Base-by-base conservation (phyloP, 2,888 invertebrate species). In the Temnothorax unifasciatus region DNA sequence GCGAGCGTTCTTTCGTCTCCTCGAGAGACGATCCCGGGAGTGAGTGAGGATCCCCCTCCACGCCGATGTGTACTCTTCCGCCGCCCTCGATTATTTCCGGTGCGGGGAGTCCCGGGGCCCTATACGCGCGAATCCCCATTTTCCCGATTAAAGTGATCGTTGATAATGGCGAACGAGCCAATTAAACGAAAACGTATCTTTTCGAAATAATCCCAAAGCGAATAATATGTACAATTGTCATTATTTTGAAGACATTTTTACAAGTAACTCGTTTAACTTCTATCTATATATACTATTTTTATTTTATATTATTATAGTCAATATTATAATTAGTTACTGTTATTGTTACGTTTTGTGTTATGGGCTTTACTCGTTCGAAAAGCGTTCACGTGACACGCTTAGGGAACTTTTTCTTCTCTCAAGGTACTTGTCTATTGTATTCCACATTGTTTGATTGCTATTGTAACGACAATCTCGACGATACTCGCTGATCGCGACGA, bases 1-100 rank as follows among this genome's bases (percentile, higher is more conserved):
- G 90, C 90, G 87, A 88, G 89, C 90, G 90, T 91, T 92, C 92
- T 92, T 91, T 89, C 90, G 86, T 85, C 87, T 87, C 86, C 88
- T 87, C 85, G 88, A 88, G 89, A 66, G 73, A 86, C 71, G 74
- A 87, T 86, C 84, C 87, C 52, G 66, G 68, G 86, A 87, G 83
- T 73, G 77, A 84, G 38, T 73, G 77, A 84, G 38, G 82, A 54
- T 57, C 41, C 73, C 41, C 50, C 66, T 69, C 68, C 57, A 61
- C 61, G 21, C 21, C 61, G 50, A 47, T 89, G 88, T 89, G 85
- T 88, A 88, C 90, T 85, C 85, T 90, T 87, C 88, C 82, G 34
- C 69, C 61, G 85, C 68, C 68, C 87, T 76, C 89, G 90, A 90
- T 89, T 88, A 89, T 88, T 82, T 75, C 82, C 74, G 41, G 88